A percentile compares a stretch with the other conserved stretches of the same genome.
Evolutionary conservation across 2,888 invertebrate genomes (phyloP).

Genomic region (Ametastegia equiseti): DNA sequence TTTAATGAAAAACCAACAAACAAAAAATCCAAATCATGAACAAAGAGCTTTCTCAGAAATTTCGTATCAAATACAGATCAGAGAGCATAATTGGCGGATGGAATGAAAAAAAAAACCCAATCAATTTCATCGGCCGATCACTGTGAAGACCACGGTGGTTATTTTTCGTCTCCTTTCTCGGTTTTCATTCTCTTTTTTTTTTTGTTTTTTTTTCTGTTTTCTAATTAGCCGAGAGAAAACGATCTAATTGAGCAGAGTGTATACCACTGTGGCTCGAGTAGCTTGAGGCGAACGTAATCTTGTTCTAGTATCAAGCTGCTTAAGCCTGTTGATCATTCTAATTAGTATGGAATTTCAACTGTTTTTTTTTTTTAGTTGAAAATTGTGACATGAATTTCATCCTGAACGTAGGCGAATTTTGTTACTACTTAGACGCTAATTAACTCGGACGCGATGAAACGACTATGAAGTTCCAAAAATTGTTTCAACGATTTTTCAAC

Average conservation of each 20-base stretch:
- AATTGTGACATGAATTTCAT: background rate
- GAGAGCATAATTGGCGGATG: background rate
- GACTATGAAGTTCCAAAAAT: no score
- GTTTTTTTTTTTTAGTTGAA: background rate
- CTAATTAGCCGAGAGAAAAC: slow-evolving; percentile 14
- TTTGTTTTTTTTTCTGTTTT: background rate
- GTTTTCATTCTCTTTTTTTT: background rate
- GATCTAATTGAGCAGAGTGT: slow-evolving; percentile 8
- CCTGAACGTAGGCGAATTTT: no score
- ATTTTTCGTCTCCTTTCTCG: background rate
- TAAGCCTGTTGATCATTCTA: slow-evolving; percentile 16
- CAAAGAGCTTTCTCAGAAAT: background rate
- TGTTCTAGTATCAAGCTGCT: background rate
- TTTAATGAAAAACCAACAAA: background rate
- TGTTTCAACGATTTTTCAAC: no score
- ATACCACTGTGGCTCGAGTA: slow-evolving; percentile 8
- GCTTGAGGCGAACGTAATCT: slow-evolving; percentile 16
- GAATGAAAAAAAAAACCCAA: background rate
- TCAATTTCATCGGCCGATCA: background rate
- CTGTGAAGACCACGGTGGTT: background rate
- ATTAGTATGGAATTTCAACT: slow-evolving; percentile 8
- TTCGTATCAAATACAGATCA: background rate
- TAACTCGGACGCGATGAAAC: background rate
- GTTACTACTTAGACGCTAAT: no score
- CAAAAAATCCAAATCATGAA: background rate